Conservation (phyloP, 2,888 invertebrate genomes). For the Drosophila meridionalis region DNA sequence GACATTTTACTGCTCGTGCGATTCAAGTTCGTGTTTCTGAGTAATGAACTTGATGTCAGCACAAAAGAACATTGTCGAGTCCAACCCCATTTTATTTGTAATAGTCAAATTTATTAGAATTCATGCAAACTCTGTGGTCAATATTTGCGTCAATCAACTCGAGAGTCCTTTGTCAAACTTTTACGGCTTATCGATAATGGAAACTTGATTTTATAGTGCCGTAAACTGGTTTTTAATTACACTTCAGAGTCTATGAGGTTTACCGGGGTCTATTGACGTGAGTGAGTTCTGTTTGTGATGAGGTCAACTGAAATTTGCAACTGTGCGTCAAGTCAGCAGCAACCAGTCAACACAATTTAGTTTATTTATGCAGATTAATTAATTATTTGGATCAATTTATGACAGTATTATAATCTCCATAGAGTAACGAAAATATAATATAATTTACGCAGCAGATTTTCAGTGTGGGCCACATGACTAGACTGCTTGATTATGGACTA, state of each 20-base stretch:
- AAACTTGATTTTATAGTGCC: constrained; percentile 54
- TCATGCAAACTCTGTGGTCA: constrained; percentile 36
- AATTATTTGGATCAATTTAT: not conserved
- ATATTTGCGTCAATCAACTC: constrained; percentile 30
- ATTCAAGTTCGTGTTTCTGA: constrained; percentile 44
- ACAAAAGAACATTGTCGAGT: constrained; percentile 31
- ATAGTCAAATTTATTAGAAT: constrained; percentile 28
- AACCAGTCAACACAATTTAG: not conserved
- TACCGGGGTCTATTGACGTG: not conserved
- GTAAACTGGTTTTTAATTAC: constrained; percentile 57
- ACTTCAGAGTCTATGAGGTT: constrained; percentile 11
- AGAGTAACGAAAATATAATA: not conserved
- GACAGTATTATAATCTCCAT: not conserved
- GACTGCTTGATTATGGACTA: constrained; percentile 32
- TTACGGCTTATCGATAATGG: constrained; percentile 30
- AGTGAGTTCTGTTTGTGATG: constrained; percentile 10
- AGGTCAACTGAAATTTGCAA: not conserved
- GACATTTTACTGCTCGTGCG: constrained; percentile 16
- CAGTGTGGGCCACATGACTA: constrained; percentile 53
- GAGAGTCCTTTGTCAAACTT: constrained; percentile 16
- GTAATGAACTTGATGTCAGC: constrained; percentile 60
- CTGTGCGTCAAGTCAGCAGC: not conserved
- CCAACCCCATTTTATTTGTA: not conserved
- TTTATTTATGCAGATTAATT: not conserved
- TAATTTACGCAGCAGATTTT: constrained; percentile 57